Conservation (phyloP, 2,113 vertebrate species). For the Peromyscus leucopus region DNA sequence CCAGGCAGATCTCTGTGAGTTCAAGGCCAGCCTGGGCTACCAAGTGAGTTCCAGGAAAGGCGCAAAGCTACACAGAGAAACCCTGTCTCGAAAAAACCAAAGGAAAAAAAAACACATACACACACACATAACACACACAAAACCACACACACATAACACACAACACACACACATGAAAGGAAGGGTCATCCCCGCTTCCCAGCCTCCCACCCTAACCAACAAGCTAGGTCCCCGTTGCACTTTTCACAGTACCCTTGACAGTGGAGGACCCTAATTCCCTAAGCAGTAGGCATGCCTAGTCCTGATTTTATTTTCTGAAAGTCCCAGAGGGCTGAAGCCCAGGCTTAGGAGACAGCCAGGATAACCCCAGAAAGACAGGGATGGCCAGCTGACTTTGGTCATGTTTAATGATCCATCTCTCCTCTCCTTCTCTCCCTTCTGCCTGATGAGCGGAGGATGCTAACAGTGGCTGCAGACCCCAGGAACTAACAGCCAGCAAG, state of each 20-base stretch:
- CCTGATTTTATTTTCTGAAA: not conserved
- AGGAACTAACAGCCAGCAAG: conserved; percentile 50
- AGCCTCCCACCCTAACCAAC: fast-evolving
- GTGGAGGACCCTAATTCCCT: not conserved
- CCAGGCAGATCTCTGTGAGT: no score
- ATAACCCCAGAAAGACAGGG: not conserved
- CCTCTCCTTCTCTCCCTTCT: not conserved
- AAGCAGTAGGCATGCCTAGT: not conserved
- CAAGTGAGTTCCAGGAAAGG: no score
- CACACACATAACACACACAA: not conserved
- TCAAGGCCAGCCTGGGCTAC: no score
- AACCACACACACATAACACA: not conserved
- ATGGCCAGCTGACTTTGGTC: not conserved
- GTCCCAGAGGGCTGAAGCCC: not conserved
- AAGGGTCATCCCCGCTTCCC: not conserved
- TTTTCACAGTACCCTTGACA: not conserved
- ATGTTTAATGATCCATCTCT: not conserved
- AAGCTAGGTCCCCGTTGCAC: not conserved
- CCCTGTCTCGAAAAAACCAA: no score
- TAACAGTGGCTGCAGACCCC: not conserved
- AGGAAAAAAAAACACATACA: no score
- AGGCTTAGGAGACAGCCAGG: not conserved
- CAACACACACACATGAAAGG: not conserved
- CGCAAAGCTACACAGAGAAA: no score
- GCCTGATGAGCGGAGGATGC: not conserved